Percentiles rank a stretch among this genome's conserved stretches.
These are phyloP conservation scores for Laticauda colubrina DNA, from an alignment of 2,113 vertebrate species.

Conservation along the genomic window DNA sequence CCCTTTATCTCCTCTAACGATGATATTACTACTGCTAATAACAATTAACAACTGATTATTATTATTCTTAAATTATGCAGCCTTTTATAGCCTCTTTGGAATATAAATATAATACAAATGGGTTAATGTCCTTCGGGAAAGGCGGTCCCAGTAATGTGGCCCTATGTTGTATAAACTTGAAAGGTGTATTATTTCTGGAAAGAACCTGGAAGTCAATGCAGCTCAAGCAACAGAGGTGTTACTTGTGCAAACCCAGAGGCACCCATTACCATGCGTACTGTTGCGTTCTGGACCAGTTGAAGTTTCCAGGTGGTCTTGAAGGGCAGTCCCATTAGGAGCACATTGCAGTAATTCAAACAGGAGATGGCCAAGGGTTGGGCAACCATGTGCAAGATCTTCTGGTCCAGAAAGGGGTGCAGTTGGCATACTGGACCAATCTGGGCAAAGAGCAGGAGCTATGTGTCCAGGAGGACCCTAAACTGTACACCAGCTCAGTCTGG, in stretches of 20 bases:
- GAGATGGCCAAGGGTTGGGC: not conserved
- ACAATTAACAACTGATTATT: not conserved
- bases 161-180: not conserved
- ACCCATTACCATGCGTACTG: not conserved
- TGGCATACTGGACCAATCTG: not conserved
- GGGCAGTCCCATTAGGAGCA: not conserved
- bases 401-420: not conserved
- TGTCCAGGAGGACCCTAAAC: not conserved
- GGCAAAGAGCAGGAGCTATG: not conserved
- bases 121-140: not conserved
- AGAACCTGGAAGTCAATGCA: not conserved
- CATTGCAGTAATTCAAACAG: not conserved
- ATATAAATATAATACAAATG: not conserved
- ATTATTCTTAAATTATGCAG: not conserved
- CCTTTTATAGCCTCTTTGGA: not conserved
- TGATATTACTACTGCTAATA: not conserved
- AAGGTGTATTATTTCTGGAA: not conserved
- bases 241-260: not conserved
- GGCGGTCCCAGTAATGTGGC: not conserved
- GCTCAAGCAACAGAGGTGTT: not conserved
- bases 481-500: not conserved
- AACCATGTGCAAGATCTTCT: not conserved
- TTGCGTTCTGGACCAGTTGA: not conserved
- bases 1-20: not conserved
- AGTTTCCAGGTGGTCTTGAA: not conserved